Conservation (phyloP, 2,888 invertebrate species). For the Amiota mariae region DNA sequence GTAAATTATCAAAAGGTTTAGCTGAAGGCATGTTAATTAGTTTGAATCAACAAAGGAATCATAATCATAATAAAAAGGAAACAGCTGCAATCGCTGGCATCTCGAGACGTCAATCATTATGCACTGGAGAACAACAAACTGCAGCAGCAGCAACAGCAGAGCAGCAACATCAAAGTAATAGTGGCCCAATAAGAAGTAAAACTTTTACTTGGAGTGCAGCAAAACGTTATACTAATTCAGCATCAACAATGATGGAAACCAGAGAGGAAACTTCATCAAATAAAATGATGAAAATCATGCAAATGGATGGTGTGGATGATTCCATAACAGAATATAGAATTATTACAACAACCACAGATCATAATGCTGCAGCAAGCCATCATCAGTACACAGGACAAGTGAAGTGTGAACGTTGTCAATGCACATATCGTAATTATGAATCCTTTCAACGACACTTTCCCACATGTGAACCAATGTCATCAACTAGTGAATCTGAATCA, state of each 20-base stretch:
- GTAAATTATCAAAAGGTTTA: constrained; percentile 76
- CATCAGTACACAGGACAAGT: constrained; percentile 76
- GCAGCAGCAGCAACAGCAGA: constrained; percentile 29
- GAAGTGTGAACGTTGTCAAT: constrained; percentile 89
- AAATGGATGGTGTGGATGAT: constrained; percentile 82
- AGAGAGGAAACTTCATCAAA: constrained; percentile 49
- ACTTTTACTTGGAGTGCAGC: constrained; percentile 72
- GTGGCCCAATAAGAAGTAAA: constrained; percentile 57
- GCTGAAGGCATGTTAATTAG: constrained; percentile 73
- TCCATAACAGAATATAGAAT: constrained; percentile 75
- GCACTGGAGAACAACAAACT: constrained; percentile 68
- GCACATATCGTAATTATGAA: constrained; percentile 87
- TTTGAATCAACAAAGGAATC: constrained; percentile 61
- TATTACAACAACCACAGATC: constrained; percentile 72
- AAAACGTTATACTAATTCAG: constrained; percentile 59
- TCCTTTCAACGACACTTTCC: constrained; percentile 87
- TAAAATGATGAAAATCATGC: constrained; percentile 76
- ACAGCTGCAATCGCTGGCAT: constrained; percentile 55
- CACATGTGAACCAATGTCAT: constrained; percentile 82
- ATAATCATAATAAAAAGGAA: constrained; percentile 52
- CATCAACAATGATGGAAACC: constrained; percentile 49
- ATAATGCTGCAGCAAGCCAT: constrained; percentile 59
- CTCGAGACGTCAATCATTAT: constrained; percentile 62
- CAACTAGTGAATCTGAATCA: constrained; percentile 87
- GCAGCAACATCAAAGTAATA: constrained; percentile 45